Conservation (phyloP, 2,113 vertebrate genomes). For the Accipiter cooperii region DNA sequence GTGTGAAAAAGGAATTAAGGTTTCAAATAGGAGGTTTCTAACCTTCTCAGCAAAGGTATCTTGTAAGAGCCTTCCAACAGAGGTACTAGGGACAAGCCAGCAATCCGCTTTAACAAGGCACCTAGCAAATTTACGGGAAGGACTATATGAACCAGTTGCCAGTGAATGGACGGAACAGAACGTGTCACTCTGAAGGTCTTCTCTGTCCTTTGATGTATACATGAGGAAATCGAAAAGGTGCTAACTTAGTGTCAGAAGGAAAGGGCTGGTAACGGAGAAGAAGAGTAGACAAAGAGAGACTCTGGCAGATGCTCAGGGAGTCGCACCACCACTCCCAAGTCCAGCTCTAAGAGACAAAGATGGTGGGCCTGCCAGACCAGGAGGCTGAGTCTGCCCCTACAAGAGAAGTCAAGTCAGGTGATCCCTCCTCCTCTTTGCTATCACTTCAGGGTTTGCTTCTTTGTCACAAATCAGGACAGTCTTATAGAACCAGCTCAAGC, state of each 20-base stretch:
- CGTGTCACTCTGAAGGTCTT: background rate
- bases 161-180: background rate
- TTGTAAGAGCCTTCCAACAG: background rate
- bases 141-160: background rate
- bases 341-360: background rate
- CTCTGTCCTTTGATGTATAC: background rate
- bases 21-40: background rate
- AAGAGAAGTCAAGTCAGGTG: background rate
- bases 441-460: background rate
- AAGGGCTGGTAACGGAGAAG: background rate
- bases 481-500: background rate
- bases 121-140: background rate
- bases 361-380: rapidly evolving
- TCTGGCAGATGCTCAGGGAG: background rate
- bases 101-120: background rate
- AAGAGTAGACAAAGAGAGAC: background rate
- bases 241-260: background rate
- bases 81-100: background rate
- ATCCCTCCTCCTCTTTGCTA: background rate
- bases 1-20: background rate
- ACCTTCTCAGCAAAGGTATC: background rate
- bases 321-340: background rate
- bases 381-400: background rate
- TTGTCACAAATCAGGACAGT: background rate
- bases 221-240: background rate